Evolutionary conservation across 2,113 vertebrate species (phyloP), one percentile per base, ranked within the genome.

Genomic region (Vanacampus margaritifer): DNA sequence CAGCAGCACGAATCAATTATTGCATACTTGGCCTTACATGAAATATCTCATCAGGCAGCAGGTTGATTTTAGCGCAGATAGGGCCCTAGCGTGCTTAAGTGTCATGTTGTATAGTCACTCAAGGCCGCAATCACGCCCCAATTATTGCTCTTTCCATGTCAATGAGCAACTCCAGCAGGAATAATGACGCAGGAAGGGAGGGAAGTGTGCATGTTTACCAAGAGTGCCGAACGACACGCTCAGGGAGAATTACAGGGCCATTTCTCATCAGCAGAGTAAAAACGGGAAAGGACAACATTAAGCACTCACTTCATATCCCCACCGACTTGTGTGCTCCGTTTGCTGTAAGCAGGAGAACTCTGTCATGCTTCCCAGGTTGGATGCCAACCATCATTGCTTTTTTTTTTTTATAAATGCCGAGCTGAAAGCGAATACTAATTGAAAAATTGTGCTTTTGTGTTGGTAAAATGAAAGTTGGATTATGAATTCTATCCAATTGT

Each of bases 81-180:
- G 41, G 48, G 61, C 75, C 72, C 68, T 82, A 70, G 56, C 70
- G 73, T 67, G 61, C 63, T 76, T 61, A 76, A 77, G 65, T 65
- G 50, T 78, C 65, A 69, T 51, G 13, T 73, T 57, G 19, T 21
- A 13, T 65, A 68, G 57, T 69, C 67, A 56, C 32, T 82, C 61
- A 81, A 76, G 64, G 74, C 81, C 73, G 88, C 87, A 90, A 92
- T 93, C 91, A 92, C 88, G 71, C 78, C 77, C 76, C 79, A 90
- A 91, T 91, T 90, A 91, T 75, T 70, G 21, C 88, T 86, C 87
- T 90, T 91, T 90, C 88, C 81, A 86, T 87, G 79, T 89, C 75
- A 83, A 83, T 84, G 82, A 88, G 79, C 81, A 87, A 80, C 76
- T 82, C 72, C 80, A 84, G 85, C 82, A 51, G 76, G 69, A 73